Base-by-base conservation (phyloP, 2,888 invertebrate species). In the Cheilosia soror region DNA sequence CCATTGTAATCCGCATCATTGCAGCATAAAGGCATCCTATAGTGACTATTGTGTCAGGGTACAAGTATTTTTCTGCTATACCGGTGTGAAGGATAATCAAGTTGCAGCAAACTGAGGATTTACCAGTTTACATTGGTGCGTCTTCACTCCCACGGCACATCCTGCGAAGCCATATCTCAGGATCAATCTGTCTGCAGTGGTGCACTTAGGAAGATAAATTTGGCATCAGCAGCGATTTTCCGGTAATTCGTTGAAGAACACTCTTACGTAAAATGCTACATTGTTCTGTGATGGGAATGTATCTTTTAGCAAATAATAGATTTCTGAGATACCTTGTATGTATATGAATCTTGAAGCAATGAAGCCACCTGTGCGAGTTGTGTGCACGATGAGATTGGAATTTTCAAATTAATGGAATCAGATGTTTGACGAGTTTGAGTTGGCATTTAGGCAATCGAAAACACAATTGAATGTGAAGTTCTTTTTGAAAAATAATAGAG, bases 291-390 rank as follows among this genome's bases (percentile, higher is more conserved):
- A 60, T 63, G 63, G 51, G 60, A 60, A 51, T 51, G n/a, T 15
- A 51, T 62, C 44, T 75, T 66, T 65, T 31, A 53, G 65, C 20
- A 63, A 44, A 71, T 37, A 60, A 11, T 62, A 69, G 63, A 68
- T 47, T 37, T 15, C 47, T 20, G 53, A 60, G 49, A 77, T 72
- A 42, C 11, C 55, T 33, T 29, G 42, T 31, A 20, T 29, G 42
- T 31, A 20, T 40, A 40, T 37, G 37, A 25, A 53, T 7, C 33
- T 33, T 53, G 9, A 25, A 44, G n/a, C n/a, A n/a, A n/a, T n/a
- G n/a, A n/a, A 65, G 55, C 53, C 85, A 85, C 84, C 84, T 85
- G 80, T 85, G 76, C 62, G 75, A 72, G 68, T 78, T 53, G 31
- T 31, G 25, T 47, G 60, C 66, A 40, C 27, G 62, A n/a, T 31